Evolutionary conservation across 53 echinoderm and acorn worm species (phyloP).

Genomic region (Holothuria leucospilota): DNA sequence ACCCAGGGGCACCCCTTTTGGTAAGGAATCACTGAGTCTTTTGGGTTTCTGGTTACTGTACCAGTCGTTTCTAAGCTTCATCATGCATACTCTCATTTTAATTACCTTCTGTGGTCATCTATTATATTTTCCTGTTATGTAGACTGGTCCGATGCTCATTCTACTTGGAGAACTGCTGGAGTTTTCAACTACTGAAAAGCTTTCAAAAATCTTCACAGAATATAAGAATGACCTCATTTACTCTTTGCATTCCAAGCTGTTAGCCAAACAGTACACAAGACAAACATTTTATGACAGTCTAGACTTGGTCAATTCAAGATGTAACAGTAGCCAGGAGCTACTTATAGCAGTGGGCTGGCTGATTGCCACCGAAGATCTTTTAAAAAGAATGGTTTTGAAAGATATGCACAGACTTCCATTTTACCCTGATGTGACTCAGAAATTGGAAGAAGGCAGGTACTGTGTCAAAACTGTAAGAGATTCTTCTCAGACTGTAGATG

Average conservation of each 20-base stretch:
- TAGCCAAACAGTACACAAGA: background rate
- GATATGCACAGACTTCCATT: background rate
- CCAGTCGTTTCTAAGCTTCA: too few species aligned
- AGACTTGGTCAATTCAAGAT: background rate
- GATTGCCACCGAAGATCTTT: constrained; percentile 5
- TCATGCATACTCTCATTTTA: too few species aligned
- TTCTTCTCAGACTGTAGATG: background rate
- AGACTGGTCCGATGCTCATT: background rate
- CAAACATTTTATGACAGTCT: background rate
- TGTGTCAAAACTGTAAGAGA: background rate
- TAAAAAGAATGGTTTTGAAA: background rate
- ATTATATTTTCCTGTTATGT: background rate
- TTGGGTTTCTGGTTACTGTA: too few species aligned
- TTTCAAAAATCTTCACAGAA: background rate
- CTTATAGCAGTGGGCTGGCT: constrained; percentile 35
- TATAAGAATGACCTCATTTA: background rate
- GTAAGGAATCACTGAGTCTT: too few species aligned
- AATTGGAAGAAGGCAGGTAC: background rate
- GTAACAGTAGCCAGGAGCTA: constrained; percentile 22
- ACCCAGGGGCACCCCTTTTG: too few species aligned
- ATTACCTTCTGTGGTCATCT: too few species aligned
- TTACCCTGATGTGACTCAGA: background rate
- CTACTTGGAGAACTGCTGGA: constrained; percentile 16
- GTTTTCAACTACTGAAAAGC: background rate
- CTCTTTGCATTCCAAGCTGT: constrained; percentile 4